Evolutionary conservation across 2,888 invertebrate species (phyloP), one percentile per base, ranked within the genome.

Genomic region (Pediacus dermestoides): DNA sequence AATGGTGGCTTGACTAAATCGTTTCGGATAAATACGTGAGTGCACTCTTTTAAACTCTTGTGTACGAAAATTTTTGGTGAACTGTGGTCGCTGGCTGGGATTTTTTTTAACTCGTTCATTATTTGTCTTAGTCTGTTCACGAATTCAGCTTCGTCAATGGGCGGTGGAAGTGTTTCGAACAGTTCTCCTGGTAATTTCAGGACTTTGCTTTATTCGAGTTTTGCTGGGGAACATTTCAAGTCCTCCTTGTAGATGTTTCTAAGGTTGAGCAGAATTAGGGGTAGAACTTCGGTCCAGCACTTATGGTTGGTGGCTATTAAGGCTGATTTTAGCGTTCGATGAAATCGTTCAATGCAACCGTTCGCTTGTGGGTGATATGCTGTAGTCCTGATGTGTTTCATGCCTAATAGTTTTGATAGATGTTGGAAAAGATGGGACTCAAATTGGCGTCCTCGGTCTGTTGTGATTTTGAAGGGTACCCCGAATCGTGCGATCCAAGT

Each of bases 401-500:
- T 40, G 3, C 60, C 59, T 1, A 54, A 14, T 3, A 52, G 21
- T 3, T 46, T 46, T 3, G 44, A 37, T 8, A 55, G 45, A 3
- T 39, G 44, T 11, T 23, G 23, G 36, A 58, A 61, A 3, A 64
- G 36, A 1, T 28, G 14, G 0, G 55, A 50, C 25, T 58, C 58
- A 32, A 64, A 63, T 35, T 63, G 63, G 7, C 51, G 26, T 8
- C 26, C 26, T 10, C 26, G 11, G n/a, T 26, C 26, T 2, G 26
- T 26, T 2, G 26, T 26, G 4, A 63, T 44, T 2, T 15, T 35
- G 0, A 15, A 12, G 2, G 69, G 70, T 7, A 60, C 53, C 1
- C 70, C 70, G 34, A 60, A 70, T 8, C 68, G 44, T 1, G 68
- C 34, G 2, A 72, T 58, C 71, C 70, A 73, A n/a, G n/a, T n/a